phyloP scores from a whole-genome alignment of 2,888 invertebrate genomes.

The Drosophila mercatorum region DNA sequence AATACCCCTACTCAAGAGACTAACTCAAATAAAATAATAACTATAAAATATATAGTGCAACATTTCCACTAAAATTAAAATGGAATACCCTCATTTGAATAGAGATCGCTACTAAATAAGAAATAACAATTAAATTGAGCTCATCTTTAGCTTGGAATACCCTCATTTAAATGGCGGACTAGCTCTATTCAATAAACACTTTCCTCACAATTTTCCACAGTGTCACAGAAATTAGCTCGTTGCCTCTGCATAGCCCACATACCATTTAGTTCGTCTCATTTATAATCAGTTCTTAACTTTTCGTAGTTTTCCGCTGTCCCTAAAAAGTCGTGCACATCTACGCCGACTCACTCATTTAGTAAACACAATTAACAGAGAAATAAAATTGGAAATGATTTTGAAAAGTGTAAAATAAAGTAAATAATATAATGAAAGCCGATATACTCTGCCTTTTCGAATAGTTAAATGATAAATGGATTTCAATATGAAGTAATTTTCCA shows the following conservation, averaged over 20 bases:
- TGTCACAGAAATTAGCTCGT: conserved; percentile 11
- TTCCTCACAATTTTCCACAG: conserved; percentile 6
- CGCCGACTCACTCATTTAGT: conserved; percentile 50
- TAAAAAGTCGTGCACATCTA: conserved; percentile 53
- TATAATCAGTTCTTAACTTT: conserved; percentile 3
- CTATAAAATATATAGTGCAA: neutral
- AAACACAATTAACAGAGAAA: conserved; percentile 59
- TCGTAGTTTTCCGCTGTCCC: conserved; percentile 65
- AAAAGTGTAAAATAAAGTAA: neutral
- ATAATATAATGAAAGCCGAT: conserved; percentile 2
- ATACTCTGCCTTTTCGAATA: conserved; percentile 5
- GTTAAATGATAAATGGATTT: too few species aligned
- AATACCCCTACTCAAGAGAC: neutral
- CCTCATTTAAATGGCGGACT: conserved; percentile 2
- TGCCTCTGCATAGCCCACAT: conserved; percentile 10
- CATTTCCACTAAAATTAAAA: neutral
- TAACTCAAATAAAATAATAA: neutral
- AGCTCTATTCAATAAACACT: neutral
- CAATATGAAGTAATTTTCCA: too few species aligned
- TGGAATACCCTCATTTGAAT: conserved; percentile 7
- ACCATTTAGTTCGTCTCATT: conserved; percentile 15
- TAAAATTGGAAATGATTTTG: conserved; percentile 38
- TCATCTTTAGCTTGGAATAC: neutral
- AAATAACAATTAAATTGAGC: neutral
- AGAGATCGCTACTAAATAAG: neutral